Base-by-base conservation (phyloP, 2,888 invertebrate genomes). In the Elegia similella region DNA sequence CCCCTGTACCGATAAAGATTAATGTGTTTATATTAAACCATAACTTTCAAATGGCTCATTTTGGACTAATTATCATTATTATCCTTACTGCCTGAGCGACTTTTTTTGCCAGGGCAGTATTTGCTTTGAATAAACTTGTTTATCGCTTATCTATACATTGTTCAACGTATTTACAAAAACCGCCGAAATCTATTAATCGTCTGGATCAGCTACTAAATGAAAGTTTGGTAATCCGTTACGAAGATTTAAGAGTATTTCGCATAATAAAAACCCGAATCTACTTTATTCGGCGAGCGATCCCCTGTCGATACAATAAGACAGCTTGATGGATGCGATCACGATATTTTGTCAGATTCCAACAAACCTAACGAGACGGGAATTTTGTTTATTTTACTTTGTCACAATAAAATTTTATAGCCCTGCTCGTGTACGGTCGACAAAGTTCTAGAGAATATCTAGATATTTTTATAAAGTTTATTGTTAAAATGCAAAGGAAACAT, bases 311-410 rank as follows among this genome's bases (percentile, higher is more conserved):
- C 78, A 78, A 78, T 73, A 79, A 79, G 84, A 82, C 85, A 81
- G 79, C 70, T 84, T 86, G 86, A 86, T 86, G 76, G 85, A 86
- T 86, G 84, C 69, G 78, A 78, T 82, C 74, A 70, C 78, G 78
- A 81, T 81, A 80, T 80, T 81, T 82, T 81, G 78, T 81, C 69
- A 72, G 73, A 80, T 72, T 75, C 72, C 69, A 59, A 67, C 72
- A 73, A 75, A 73, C 74, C 72, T 76, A 78, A 77, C 76, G 76
- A 73, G 72, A 73, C 69, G 71, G 69, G 69, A 67, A 72, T 76
- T 75, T 78, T 76, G 72, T 78, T 75, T 78, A 77, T 73, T 77
- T 74, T 76, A 72, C 60, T 68, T 61, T 63, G 55, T 66, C 59
- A 62, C 66, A 64, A 65, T 68, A 63, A 70, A 67, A 68, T 63